Conservation (phyloP, 2,888 invertebrate genomes). For the Entomobrya multifasciata region DNA sequence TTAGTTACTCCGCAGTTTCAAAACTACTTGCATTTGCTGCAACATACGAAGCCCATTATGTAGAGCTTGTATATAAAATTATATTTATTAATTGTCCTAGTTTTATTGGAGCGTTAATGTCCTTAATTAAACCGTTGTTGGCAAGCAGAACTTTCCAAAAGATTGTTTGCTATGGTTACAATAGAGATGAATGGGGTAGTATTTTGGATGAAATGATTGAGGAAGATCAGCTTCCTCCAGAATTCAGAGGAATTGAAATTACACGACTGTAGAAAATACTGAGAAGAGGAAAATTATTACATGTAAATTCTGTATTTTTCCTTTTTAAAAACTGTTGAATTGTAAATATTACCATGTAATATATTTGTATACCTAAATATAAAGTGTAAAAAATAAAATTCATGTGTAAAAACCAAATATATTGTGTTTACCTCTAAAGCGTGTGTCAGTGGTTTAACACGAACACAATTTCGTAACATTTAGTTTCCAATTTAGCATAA, state of each 20-base stretch:
- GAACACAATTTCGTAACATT: too few relatives aligned
- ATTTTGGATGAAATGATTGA: slow-evolving; percentile 50
- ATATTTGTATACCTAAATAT: too few relatives aligned
- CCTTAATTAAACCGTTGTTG: slow-evolving; percentile 51
- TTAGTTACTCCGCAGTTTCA: slow-evolving; percentile 37
- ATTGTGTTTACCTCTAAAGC: too few relatives aligned
- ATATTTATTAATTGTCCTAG: slow-evolving; percentile 64
- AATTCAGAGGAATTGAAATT: slow-evolving; percentile 59
- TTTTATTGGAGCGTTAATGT: slow-evolving; percentile 53
- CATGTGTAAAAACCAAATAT: too few relatives aligned
- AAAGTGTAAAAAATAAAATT: too few relatives aligned
- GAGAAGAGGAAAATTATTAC: too few relatives aligned
- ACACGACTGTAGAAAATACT: slow-evolving; percentile 14
- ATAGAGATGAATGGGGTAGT: slow-evolving; percentile 49
- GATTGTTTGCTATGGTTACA: slow-evolving; percentile 57
- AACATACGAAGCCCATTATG: slow-evolving; percentile 61
- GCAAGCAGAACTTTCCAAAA: slow-evolving; percentile 60
- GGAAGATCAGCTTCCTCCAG: slow-evolving; percentile 55
- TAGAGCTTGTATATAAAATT: slow-evolving; percentile 51
- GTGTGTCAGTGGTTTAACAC: too few relatives aligned
- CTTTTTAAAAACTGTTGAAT: too few relatives aligned
- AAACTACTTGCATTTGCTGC: slow-evolving; percentile 28
- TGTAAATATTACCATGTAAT: too few relatives aligned
- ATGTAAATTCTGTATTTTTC: too few relatives aligned
- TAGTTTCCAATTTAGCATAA: too few relatives aligned